Evolutionary conservation across 2,797 vertebrate genomes (phyloP).

Genomic region (Ctenopoma multispine): DNA sequence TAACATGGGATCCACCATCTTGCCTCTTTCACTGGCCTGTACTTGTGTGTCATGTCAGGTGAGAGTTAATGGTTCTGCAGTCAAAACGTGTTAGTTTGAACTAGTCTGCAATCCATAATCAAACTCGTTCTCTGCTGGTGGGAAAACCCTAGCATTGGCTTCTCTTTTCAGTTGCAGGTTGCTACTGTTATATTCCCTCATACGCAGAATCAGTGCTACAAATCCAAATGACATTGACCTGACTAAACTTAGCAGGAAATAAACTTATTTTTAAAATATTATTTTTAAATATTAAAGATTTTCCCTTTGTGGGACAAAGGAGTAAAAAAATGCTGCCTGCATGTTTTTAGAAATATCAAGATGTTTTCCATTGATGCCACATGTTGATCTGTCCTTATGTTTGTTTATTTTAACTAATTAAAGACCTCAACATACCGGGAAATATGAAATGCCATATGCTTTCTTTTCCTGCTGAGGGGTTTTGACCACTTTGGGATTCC

Average conservation of each 20-base stretch:
- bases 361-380: slow-evolving; percentile 3
- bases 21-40: no score
- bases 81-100: no score
- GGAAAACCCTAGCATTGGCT: no score
- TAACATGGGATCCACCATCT: no score
- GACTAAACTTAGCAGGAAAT: not conserved
- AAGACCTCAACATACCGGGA: slow-evolving; percentile 17
- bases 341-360: not conserved
- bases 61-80: not conserved
- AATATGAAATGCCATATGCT: slow-evolving; percentile 5
- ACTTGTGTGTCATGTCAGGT: no score
- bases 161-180: not conserved
- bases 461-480: not conserved
- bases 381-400: not conserved
- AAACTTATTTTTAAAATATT: no score
- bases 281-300: slow-evolving; percentile 3
- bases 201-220: not conserved
- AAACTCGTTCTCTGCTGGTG: no score
- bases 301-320: not conserved
- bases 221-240: not conserved
- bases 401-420: slow-evolving; percentile 17
- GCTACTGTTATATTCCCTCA: not conserved
- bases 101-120: no score
- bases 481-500: slow-evolving; percentile 41
- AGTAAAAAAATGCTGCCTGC: not conserved